Conservation (phyloP, 2,888 invertebrate genomes). For the Lagria hirta region DNA sequence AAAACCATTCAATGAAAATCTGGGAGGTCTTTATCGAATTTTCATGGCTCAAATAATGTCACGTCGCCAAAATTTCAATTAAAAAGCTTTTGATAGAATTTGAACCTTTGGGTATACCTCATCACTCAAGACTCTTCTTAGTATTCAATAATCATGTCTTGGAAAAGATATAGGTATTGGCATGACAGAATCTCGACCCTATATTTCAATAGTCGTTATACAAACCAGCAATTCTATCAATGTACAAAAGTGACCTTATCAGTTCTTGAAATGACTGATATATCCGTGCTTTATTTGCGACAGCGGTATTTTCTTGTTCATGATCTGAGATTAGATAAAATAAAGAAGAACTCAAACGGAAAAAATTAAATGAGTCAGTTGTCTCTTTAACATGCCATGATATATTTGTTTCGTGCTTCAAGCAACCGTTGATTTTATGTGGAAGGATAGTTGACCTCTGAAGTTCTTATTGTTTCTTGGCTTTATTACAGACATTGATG, state of each 20-base stretch:
- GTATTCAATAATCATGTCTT: too few relatives aligned
- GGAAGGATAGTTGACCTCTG: constrained; percentile 26
- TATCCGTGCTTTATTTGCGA: constrained; percentile 26
- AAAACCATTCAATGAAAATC: too few relatives aligned
- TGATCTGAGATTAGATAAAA: constrained; percentile 25
- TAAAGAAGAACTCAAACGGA: constrained; percentile 9
- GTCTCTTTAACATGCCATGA: constrained; percentile 32
- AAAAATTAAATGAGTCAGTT: constrained; percentile 24
- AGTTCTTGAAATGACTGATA: constrained; percentile 21
- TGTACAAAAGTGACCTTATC: constrained; percentile 13
- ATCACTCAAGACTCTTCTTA: too few relatives aligned
- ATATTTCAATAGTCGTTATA: too few relatives aligned
- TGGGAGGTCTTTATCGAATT: too few relatives aligned
- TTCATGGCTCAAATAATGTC: too few relatives aligned
- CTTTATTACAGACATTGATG: constrained; percentile 73
- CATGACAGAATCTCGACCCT: too few relatives aligned
- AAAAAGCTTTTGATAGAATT: too few relatives aligned
- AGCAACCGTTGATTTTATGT: constrained; percentile 26
- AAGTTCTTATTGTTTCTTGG: constrained; percentile 22
- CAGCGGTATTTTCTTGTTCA: constrained; percentile 24
- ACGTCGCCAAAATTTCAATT: too few relatives aligned
- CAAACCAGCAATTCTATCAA: constrained; percentile 14
- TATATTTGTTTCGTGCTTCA: constrained; percentile 31
- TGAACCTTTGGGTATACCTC: too few relatives aligned
- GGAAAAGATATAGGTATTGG: too few relatives aligned